A percentile compares a stretch with the other conserved stretches of the same genome.
phyloP scores from a whole-genome alignment of 2,797 vertebrate genomes.

The Gadopsis marmoratus region DNA sequence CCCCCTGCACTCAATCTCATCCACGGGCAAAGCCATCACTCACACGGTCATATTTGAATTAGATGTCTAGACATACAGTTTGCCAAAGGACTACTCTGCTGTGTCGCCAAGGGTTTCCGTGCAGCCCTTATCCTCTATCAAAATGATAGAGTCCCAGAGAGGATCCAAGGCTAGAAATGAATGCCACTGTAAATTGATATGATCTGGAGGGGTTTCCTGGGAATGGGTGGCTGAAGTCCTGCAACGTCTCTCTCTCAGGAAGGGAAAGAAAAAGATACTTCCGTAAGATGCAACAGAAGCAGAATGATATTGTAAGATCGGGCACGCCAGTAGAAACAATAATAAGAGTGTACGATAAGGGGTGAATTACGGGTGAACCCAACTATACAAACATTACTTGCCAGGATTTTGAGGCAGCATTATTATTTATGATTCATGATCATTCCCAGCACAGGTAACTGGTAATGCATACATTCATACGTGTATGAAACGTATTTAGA shows the following conservation, averaged over 20 bases:
- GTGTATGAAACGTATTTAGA: conserved; percentile 12
- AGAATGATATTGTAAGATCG: conserved; percentile 12
- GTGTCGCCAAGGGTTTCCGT: conserved; percentile 57
- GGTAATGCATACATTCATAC: neutral
- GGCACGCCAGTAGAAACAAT: conserved; percentile 3
- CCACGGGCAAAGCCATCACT: conserved; percentile 77
- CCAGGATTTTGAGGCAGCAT: conserved; percentile 3
- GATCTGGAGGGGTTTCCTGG: conserved; percentile 61
- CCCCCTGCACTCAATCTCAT: conserved; percentile 67
- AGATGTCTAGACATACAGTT: conserved; percentile 80
- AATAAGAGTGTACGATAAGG: neutral
- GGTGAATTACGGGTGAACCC: conserved; percentile 1
- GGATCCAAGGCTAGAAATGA: conserved; percentile 50
- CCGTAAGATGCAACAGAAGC: conserved; percentile 25
- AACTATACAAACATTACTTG: neutral
- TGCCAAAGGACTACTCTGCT: conserved; percentile 72
- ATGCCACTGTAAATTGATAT: conserved; percentile 53
- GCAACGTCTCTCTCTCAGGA: conserved; percentile 21
- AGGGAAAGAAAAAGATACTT: neutral
- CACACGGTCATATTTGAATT: conserved; percentile 79
- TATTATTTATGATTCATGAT: conserved; percentile 31
- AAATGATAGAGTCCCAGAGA: conserved; percentile 62
- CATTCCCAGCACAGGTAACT: conserved; percentile 14
- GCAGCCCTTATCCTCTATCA: conserved; percentile 70
- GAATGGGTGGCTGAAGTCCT: conserved; percentile 26